Evolutionary conservation across 92 coral and sea anemone genomes (phyloP), one percentile per base, ranked within the genome.

Genomic region (Plumapathes pennacea): DNA sequence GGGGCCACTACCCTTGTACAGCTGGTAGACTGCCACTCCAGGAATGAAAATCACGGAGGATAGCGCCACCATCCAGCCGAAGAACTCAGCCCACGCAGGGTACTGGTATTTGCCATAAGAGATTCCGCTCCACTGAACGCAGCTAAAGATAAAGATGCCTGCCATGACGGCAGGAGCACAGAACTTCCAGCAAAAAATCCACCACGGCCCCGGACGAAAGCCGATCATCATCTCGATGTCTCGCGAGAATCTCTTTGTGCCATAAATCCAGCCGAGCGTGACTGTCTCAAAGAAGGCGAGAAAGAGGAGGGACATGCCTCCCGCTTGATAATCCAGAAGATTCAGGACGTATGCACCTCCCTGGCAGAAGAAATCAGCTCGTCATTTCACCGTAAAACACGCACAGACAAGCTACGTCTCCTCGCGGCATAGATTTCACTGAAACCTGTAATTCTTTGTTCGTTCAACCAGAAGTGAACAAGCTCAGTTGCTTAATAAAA

Each of bases 231-330:
- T 85, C 79, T 82, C 95, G 32, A 87, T 82, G 50, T 83, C 85
- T 10, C 23, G 60, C 5, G 89, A 51, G 56, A 87, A 87, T 24
- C 83, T 63, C 48, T 31, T 72, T 11, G 85, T 68, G 57, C 97
- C 97, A 36, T 86, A 90, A 7, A 84, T 72, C 97, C 97, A 90
- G 14, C 88, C 88, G 19, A 90, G 60, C 14, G 81, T 67, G 22
- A 79, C 50, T 13, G 82, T 77, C 50, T 90, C 97, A 49, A 90
- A 79, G 76, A 90, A 82, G 23, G 73, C 97, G 39, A 90, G 72
- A 53, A 90, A 90, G 64, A 90, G 84, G n/a, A 90, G 87, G 3
- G 97, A 79, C 1, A 90, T 63, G 15, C 97, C 97, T n/a, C 97
- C 95, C 17, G 90, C 74, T 50, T 83, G 95, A 29, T 78, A 82